Evolutionary conservation across 2,113 vertebrate genomes (phyloP), one percentile per base, ranked within the genome.

Genomic region (Thamnophis sirtalis): DNA sequence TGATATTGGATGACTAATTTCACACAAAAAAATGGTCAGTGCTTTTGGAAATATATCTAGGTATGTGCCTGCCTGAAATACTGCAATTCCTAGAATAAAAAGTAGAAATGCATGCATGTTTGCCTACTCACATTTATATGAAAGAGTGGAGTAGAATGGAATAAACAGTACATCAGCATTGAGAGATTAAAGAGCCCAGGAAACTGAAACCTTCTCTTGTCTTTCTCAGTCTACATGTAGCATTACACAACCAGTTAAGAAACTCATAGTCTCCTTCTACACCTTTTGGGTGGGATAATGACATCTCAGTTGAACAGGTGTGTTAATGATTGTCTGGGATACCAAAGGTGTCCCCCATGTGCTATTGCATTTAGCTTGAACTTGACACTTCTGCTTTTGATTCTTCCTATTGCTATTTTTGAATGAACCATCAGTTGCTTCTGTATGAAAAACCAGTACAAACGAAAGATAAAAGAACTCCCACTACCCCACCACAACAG

Each of bases 101-200:
- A 55, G 13, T 80, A 38, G 6, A 49, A 60, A 33, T 50, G 15
- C 33, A 9, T 26, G 4, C 11, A 1, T 88, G 21, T 17, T 49
- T 50, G 33, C 21, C 9, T 38, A 19, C n/a, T 33, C 86, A 22
- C 3, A 5, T 8, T 4, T 17, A 38, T 9, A 9, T 21, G 22
- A 15, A 21, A 22, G 4, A 9, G 3, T 60, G 7, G 8, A 22
- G 2, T 22, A 17, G 8, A 3, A 49, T 11, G 6, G 50, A 26
- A 43, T 80, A 38, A 86, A 68, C 51, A 93, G 85, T 55, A 50
- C 55, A 26, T 88, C 60, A 87, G 89, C 92, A 89, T 86, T 55
- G 90, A 92, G 73, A 89, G 91, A 94, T 90, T 92, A 55, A 89
- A 50, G 11, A 68, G 55, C 15, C 56, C 73, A 89, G 50, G 55